Evolutionary conservation across 2,113 vertebrate genomes (phyloP).

Genomic region (Lichenostomus cassidix): DNA sequence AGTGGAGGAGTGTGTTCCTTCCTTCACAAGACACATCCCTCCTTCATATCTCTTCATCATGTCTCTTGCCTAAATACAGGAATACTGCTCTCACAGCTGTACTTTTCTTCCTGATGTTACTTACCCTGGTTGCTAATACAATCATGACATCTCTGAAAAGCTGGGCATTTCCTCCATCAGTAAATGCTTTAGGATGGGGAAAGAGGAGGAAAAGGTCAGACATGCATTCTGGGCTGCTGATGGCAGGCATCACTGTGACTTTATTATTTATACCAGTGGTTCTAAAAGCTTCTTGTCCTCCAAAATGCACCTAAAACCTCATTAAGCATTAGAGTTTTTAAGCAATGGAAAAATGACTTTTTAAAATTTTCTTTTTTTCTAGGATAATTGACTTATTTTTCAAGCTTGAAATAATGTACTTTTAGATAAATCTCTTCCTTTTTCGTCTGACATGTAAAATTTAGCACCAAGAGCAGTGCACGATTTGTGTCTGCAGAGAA

Average conservation of each 20-base stretch:
- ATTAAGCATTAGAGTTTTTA: not conserved
- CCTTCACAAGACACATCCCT: not conserved
- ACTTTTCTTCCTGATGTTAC: not conserved
- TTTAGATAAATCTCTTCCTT: not conserved
- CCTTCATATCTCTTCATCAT: not conserved
- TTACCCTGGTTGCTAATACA: not conserved
- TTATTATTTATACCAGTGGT: not conserved
- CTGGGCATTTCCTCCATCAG: accelerated
- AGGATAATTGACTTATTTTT: not conserved
- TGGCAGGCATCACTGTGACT: not conserved
- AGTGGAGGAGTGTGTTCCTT: not conserved
- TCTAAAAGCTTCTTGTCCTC: not conserved
- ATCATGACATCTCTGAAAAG: not conserved
- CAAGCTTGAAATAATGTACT: not conserved
- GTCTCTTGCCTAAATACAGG: not conserved
- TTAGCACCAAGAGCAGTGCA: not conserved
- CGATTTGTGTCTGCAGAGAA: not conserved
- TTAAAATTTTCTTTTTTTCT: accelerated
- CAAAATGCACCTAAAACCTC: not conserved
- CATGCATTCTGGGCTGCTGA: not conserved
- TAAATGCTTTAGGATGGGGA: not conserved
- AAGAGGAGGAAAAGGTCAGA: not conserved
- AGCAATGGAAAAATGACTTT: not conserved
- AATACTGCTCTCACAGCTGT: not conserved
- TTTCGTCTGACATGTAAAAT: not conserved